phyloP scores from a whole-genome alignment of 2,797 vertebrate species.

The Pithecia hirsuta region DNA sequence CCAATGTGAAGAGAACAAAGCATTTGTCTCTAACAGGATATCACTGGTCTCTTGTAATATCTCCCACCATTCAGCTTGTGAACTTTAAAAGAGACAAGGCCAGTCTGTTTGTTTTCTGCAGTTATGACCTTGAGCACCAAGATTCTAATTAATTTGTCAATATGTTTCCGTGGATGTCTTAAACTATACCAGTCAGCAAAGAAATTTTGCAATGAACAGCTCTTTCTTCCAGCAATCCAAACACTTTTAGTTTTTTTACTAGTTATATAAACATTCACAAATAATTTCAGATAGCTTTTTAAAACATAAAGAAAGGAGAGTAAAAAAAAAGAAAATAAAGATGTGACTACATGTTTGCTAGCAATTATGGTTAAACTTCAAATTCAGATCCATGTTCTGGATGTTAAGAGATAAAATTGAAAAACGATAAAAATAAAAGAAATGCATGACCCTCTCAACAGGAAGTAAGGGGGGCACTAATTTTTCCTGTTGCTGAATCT shows the following conservation, averaged over 20 bases:
- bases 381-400: neutral
- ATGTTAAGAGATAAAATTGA: neutral
- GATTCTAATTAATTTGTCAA: neutral
- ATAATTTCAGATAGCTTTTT: conserved; percentile 23
- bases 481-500: neutral
- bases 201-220: neutral
- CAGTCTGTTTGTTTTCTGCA: neutral
- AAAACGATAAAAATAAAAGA: too few relatives aligned
- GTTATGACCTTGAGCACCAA: conserved; percentile 32
- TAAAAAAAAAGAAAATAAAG: neutral
- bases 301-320: neutral
- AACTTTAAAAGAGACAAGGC: neutral
- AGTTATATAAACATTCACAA: neutral
- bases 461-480: neutral
- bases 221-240: neutral
- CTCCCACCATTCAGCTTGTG: neutral
- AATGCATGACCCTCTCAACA: neutral
- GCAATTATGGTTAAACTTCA: neutral
- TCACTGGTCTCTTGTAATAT: neutral
- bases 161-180: neutral
- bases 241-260: neutral
- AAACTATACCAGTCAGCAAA: neutral
- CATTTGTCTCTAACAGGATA: neutral
- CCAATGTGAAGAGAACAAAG: neutral
- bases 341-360: neutral